These are phyloP conservation scores for Cichlasoma orientale DNA, from an alignment of 2,797 vertebrate genomes.

Conservation along the genomic window DNA sequence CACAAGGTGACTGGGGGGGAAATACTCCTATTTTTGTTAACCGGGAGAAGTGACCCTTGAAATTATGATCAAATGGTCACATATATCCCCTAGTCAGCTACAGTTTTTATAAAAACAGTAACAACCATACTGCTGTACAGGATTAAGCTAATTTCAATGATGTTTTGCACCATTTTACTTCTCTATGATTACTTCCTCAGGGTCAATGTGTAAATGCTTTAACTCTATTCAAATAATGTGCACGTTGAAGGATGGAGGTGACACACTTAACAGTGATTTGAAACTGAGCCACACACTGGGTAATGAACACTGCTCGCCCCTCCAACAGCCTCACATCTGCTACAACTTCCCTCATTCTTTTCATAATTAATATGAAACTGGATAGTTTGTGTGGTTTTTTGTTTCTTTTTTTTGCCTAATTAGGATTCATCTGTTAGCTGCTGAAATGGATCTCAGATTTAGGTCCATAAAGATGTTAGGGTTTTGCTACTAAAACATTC, in stretches of 20 bases:
- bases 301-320: background rate
- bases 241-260: conserved; percentile 11
- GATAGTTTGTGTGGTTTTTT: background rate
- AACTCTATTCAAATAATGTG: background rate
- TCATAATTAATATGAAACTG: conserved; percentile 5
- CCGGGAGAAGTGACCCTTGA: conserved; percentile 11
- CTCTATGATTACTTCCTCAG: accelerated
- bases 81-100: background rate
- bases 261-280: conserved; percentile 7
- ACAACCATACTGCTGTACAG: background rate
- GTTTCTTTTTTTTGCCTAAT: background rate
- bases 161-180: background rate
- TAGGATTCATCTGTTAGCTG: conserved; percentile 1
- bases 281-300: conserved; percentile 12
- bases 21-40: conserved; percentile 1
- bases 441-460: background rate
- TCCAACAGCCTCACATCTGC: background rate
- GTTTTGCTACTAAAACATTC: conserved; percentile 13
- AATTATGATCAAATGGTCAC: background rate
- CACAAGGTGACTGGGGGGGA: background rate
- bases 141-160: background rate
- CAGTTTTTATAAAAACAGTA: background rate
- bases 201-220: background rate
- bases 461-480: background rate
- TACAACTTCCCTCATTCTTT: background rate